phyloP scores from a whole-genome alignment of 1,140 invertebrate species.

The Prorops nasuta region DNA sequence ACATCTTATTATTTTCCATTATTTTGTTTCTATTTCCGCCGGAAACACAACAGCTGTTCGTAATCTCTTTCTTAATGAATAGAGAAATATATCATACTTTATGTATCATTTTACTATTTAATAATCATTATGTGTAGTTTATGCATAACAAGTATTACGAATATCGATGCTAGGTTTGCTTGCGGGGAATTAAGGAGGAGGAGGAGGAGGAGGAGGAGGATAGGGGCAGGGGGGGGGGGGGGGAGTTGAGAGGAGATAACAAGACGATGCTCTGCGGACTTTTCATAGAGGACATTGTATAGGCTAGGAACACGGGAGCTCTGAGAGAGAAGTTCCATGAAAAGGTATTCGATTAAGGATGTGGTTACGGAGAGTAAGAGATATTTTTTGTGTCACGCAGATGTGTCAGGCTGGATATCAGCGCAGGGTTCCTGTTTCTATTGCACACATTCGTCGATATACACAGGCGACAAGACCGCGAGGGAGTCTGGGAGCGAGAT shows the following conservation, averaged over 20 bases:
- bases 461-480: slow-evolving; percentile 17
- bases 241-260: not conserved
- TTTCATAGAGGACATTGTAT: not conserved
- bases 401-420: too few species aligned
- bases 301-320: too few species aligned
- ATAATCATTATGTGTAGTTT: slow-evolving; percentile 59
- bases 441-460: too few species aligned
- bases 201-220: slow-evolving; percentile 20
- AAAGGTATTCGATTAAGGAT: too few species aligned
- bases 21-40: slow-evolving; percentile 19
- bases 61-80: slow-evolving; percentile 52
- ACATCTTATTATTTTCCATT: slow-evolving; percentile 21
- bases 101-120: slow-evolving; percentile 58
- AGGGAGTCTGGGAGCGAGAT: slow-evolving; percentile 22
- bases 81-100: slow-evolving; percentile 60
- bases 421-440: too few species aligned
- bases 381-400: too few species aligned
- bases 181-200: slow-evolving; percentile 23
- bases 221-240: slow-evolving; percentile 11
- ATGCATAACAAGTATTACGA: slow-evolving; percentile 58
- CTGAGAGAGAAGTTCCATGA: too few species aligned
- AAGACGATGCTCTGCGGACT: not conserved
- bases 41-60: slow-evolving; percentile 37
- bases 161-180: slow-evolving; percentile 56
- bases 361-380: too few species aligned